Evolutionary conservation across 2,888 invertebrate genomes (phyloP).

Genomic region (Kuschelorhynchus macadamiae): DNA sequence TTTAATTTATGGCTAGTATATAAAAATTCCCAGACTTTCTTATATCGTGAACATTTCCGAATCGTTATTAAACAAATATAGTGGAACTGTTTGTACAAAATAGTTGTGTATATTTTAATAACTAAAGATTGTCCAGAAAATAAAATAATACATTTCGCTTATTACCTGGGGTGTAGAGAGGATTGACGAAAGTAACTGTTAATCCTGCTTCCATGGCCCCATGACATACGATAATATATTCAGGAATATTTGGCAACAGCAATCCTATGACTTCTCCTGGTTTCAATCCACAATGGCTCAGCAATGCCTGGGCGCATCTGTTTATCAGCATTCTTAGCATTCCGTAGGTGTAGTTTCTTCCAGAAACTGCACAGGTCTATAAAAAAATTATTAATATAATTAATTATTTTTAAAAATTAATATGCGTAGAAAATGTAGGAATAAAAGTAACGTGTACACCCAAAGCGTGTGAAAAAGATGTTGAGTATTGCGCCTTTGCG

Average conservation of each 20-base stretch:
- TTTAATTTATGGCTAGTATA: no score
- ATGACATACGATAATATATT: slow-evolving; percentile 77
- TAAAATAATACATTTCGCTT: no score
- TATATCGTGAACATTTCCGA: no score
- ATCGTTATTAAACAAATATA: no score
- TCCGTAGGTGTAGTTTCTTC: slow-evolving; percentile 76
- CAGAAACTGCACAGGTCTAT: slow-evolving; percentile 80
- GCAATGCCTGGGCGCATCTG: slow-evolving; percentile 73
- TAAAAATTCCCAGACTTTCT: no score
- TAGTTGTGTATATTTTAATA: no score
- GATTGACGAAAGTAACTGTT: slow-evolving; percentile 79
- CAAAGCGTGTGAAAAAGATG: no score
- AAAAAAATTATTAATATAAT: slow-evolving; percentile 46
- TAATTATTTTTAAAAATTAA: background rate
- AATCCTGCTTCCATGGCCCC: slow-evolving; percentile 78
- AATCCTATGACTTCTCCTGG: slow-evolving; percentile 78
- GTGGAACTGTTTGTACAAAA: no score
- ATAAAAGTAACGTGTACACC: no score
- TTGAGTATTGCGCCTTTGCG: no score
- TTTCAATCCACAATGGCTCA: slow-evolving; percentile 72
- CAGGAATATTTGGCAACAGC: slow-evolving; percentile 80
- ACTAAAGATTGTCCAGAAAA: no score
- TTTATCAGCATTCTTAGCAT: slow-evolving; percentile 72
- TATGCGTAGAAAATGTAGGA: background rate
- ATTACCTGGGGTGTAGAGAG: slow-evolving; percentile 77